Conservation (phyloP, 2,797 vertebrate species). For the Platyrinchus mystaceus region DNA sequence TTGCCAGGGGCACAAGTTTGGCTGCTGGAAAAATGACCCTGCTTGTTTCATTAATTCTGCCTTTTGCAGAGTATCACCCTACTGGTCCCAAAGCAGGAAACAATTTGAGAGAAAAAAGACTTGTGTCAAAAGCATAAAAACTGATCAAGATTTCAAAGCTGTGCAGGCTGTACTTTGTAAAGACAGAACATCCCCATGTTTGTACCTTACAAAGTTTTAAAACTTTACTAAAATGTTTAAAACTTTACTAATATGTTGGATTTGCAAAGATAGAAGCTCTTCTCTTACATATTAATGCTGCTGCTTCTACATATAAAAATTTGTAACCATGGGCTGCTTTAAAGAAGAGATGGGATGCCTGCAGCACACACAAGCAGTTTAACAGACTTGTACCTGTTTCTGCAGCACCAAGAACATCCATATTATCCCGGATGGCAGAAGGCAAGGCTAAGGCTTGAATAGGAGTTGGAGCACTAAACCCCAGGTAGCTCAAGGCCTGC, state of each 20-base stretch:
- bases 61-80: not conserved
- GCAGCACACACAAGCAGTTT: not conserved
- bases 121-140: not conserved
- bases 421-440: slow-evolving; percentile 90
- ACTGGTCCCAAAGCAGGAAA: not conserved
- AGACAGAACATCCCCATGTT: rapidly evolving
- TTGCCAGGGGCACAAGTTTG: not conserved
- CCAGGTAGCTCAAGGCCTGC: slow-evolving; percentile 85
- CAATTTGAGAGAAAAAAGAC: not conserved
- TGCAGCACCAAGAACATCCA: slow-evolving; percentile 94
- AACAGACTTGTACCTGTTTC: slow-evolving; percentile 85
- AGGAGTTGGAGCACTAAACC: slow-evolving; percentile 90
- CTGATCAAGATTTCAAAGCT: not conserved
- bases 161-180: not conserved
- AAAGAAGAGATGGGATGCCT: not conserved
- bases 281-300: not conserved
- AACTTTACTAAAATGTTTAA: not conserved
- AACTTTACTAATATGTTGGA: not conserved
- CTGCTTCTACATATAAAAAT: not conserved
- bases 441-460: slow-evolving; percentile 91
- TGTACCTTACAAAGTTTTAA: not conserved
- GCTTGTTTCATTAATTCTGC: not conserved
- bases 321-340: not conserved
- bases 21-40: not conserved
- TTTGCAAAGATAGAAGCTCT: not conserved